A percentile compares a stretch with the other conserved stretches of the same genome.
These are phyloP conservation scores for Ranitomeya variabilis DNA, from an alignment of 2,113 vertebrate species.

Conservation along the genomic window DNA sequence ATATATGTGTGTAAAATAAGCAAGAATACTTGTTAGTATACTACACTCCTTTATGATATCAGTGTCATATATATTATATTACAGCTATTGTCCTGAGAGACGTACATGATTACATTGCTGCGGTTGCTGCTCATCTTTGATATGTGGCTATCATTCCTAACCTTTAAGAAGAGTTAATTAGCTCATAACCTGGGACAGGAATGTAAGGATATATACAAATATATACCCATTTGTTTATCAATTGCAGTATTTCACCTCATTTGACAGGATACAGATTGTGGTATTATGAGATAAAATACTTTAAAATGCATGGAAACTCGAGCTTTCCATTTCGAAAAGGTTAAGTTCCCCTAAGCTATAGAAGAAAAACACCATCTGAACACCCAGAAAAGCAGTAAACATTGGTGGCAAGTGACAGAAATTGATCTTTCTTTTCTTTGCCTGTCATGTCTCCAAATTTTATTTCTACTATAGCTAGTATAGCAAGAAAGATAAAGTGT, in stretches of 20 bases:
- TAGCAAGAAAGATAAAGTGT: conserved; percentile 70
- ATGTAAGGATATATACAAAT: conserved; percentile 10
- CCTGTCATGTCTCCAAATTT: conserved; percentile 81
- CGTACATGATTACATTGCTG: not conserved
- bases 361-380: conserved; percentile 75
- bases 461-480: conserved; percentile 76
- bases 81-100: not conserved
- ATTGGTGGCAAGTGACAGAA: conserved; percentile 81
- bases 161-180: conserved; percentile 25
- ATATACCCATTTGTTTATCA: conserved; percentile 50
- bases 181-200: not conserved
- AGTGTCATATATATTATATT: not conserved
- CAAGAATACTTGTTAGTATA: too few relatives aligned
- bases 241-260: conserved; percentile 26
- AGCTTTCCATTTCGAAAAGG: conserved; percentile 78
- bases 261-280: conserved; percentile 60
- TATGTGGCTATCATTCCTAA: not conserved
- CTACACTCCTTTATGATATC: not conserved
- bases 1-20: too few relatives aligned
- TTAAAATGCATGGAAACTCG: conserved; percentile 77
- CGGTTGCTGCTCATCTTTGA: not conserved
- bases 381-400: conserved; percentile 77
- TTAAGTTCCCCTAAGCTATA: conserved; percentile 79
- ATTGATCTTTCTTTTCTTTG: conserved; percentile 79
- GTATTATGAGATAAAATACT: conserved; percentile 70